phyloP scores from a whole-genome alignment of 2,797 vertebrate species.

The Pteropus rufus region DNA sequence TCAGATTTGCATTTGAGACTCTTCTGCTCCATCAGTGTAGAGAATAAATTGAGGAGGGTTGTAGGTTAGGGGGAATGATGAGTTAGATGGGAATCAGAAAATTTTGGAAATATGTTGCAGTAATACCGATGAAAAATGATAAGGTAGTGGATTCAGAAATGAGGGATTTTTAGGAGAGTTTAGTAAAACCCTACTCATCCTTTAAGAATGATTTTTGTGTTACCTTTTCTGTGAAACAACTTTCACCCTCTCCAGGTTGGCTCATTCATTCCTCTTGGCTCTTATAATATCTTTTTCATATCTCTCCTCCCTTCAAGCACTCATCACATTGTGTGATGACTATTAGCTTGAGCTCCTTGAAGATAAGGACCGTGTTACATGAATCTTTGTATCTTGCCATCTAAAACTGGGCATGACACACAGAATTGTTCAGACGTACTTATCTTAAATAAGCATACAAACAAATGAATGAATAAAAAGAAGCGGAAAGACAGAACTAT shows the following conservation, averaged over 20 bases:
- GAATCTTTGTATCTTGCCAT: neutral
- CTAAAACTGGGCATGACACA: neutral
- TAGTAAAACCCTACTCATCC: neutral
- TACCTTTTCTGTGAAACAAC: neutral
- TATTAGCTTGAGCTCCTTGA: neutral
- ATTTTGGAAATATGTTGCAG: neutral
- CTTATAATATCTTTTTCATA: neutral
- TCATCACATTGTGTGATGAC: neutral
- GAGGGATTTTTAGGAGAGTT: neutral
- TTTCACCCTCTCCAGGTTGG: neutral
- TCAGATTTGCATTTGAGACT: neutral
- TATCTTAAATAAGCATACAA: constrained; percentile 12
- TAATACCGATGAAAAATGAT: neutral
- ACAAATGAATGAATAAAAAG: neutral
- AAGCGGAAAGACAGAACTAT: neutral
- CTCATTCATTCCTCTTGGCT: neutral
- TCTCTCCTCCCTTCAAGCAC: neutral
- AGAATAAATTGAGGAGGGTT: neutral
- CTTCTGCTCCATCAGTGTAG: neutral
- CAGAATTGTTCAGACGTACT: neutral
- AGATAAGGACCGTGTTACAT: neutral
- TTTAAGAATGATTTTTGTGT: neutral
- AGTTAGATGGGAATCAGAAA: neutral
- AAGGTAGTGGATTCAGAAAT: neutral
- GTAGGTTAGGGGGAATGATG: neutral